Evolutionary conservation across 2,888 invertebrate genomes (phyloP).

Genomic region (Fragum fragum): DNA sequence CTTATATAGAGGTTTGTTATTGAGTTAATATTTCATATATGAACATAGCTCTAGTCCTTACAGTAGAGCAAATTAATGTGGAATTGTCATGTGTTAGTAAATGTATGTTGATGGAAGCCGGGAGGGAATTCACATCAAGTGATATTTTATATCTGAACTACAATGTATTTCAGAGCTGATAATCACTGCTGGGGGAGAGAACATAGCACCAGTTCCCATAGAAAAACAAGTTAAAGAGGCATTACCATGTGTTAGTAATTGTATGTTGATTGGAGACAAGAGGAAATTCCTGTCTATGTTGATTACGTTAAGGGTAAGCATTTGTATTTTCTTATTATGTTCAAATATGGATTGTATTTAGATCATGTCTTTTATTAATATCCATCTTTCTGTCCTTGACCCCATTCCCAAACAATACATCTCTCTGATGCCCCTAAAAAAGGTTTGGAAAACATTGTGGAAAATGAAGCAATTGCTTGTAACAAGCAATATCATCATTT

Average conservation of each 20-base stretch:
- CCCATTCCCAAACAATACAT: too few species aligned
- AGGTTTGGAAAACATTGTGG: too few species aligned
- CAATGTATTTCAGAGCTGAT: slow-evolving; percentile 90
- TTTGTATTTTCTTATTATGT: too few species aligned
- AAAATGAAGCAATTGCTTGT: too few species aligned
- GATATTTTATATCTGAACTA: too few species aligned
- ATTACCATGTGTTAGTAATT: slow-evolving; percentile 92
- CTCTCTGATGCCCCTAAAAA: too few species aligned
- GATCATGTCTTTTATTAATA: too few species aligned
- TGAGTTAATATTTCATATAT: too few species aligned
- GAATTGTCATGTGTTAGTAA: slow-evolving; percentile 92
- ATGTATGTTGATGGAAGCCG: slow-evolving; percentile 95
- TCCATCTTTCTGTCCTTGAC: too few species aligned
- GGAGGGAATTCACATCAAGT: slow-evolving; percentile 95
- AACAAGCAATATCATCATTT: too few species aligned
- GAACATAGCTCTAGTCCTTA: slow-evolving; percentile 94
- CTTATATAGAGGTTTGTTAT: too few species aligned
- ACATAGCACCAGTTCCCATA: slow-evolving; percentile 94
- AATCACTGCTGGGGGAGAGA: slow-evolving; percentile 98
- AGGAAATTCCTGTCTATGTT: slow-evolving; percentile 95
- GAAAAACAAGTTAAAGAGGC: slow-evolving; percentile 93
- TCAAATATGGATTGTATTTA: too few species aligned
- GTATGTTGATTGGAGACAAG: slow-evolving; percentile 95
- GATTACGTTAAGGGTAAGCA: slow-evolving; percentile 93
- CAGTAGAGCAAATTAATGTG: slow-evolving; percentile 93